Evolutionary conservation across 2,797 vertebrate species (phyloP), one percentile per base, ranked within the genome.

Genomic region (Crax fasciolata): DNA sequence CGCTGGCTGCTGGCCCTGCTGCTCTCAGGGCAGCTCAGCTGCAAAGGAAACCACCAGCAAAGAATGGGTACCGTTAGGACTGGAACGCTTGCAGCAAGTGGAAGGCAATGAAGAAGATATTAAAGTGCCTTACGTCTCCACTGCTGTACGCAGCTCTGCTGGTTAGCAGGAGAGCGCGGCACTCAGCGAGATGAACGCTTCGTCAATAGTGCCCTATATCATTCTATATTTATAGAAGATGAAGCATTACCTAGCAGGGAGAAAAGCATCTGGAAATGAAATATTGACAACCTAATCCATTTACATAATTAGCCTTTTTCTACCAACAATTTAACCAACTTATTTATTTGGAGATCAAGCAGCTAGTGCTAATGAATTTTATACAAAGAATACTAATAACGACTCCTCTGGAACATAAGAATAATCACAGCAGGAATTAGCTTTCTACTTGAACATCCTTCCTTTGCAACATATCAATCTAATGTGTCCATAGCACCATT

Each of bases 401-500:
- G 43, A 91, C 96, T 97, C 94, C 96, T 90, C 84, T 95, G 97
- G 97, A 98, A 98, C 98, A 97, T 93, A 98, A 98, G 97, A 97
- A 98, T 98, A 98, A 98, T 98, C 97, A 98, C 97, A 97, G 98
- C 97, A 98, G 95, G 97, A 98, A 98, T 98, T 98, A 98, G 97
- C 96, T 98, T 97, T 97, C 97, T 98, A 97, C 97, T 98, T 98
- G 98, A 98, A 98, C 96, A 97, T 98, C 97, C 96, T 98, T 95
- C 96, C 98, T 97, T 97, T 94, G 96, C 95, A 98, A 97, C 97
- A 95, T 97, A 98, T 99, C 98, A 97, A 98, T 99, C 98, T 98
- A 98, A 96, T 97, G 97, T 98, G 98, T 98, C 98, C 94, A 98
- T 97, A 98, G 98, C 98, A 97, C 97, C 97, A 98, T 99, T 99